Evolutionary conservation across 2,888 invertebrate genomes (phyloP), one percentile per base, ranked within the genome.

Genomic region (Apotomis capreana): DNA sequence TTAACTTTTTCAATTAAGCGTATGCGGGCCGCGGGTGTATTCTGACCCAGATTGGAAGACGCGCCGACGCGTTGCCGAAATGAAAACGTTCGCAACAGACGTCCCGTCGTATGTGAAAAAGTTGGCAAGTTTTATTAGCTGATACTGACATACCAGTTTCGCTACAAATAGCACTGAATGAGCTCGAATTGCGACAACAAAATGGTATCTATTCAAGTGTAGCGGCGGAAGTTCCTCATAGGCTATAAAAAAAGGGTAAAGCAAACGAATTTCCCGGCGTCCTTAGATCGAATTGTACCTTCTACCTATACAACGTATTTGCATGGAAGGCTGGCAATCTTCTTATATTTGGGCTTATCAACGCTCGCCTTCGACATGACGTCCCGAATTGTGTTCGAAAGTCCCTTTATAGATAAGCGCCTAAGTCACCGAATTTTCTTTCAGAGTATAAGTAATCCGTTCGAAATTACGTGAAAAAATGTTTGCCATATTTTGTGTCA

Each of bases 1-100:
- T 89, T 87, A 91, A 91, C 91, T 91, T 90, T 90, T 90, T 89
- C 89, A 89, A 90, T 89, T 89, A 89, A 88, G 82, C 80, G 83
- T 79, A 80, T 84, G 81, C 84, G 79, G 79, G 78, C 76, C 78
- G 80, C 77, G 81, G 83, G 80, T 82, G 78, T 85, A 84, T 84
- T 84, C 83, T 83, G 86, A 87, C 87, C 86, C 78, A 86, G 80
- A 84, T 75, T 68, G 55, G 62, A 58, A 74, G 74, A 74, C 80
- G 79, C 84, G 78, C 79, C 82, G 79, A 80, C 82, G 87, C 85
- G 86, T 85, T 80, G 76, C 79, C 81, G 78, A 85, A 86, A 87
- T 87, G 85, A 83, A 85, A 86, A 85, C 82, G 82, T 84, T 79
- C 85, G 71, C 61, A 68, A 68, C 61, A 71, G 67, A 68, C 70